Evolutionary conservation across 2,113 vertebrate genomes (phyloP).

Genomic region (Neopipo cinnamomea): DNA sequence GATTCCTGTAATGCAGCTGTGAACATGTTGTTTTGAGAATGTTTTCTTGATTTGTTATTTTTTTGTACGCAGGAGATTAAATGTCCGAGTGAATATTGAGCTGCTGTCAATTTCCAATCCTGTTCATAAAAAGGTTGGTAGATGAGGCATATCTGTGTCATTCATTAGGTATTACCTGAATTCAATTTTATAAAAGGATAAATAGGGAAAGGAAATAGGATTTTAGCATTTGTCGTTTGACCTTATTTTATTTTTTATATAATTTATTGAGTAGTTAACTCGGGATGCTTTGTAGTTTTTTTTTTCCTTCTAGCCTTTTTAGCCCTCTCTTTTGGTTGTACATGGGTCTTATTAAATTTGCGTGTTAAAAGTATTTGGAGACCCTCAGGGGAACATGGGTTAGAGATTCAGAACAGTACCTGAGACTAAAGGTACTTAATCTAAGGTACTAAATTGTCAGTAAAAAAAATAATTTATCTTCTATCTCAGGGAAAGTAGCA

Average conservation of each 20-base stretch:
- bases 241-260: neutral
- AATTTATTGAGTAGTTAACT: neutral
- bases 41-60: neutral
- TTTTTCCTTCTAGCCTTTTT: neutral
- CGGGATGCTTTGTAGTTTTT: neutral
- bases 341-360: neutral
- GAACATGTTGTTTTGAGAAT: neutral
- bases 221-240: neutral
- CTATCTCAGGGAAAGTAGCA: neutral
- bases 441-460: neutral
- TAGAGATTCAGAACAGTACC: neutral
- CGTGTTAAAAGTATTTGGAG: neutral
- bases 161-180: neutral
- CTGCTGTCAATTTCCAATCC: constrained; percentile 83
- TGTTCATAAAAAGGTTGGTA: constrained; percentile 87
- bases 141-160: neutral
- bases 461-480: neutral
- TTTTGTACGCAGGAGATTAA: constrained; percentile 76
- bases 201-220: neutral
- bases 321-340: neutral
- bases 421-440: neutral
- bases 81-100: constrained; percentile 84
- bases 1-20: neutral
- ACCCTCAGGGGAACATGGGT: accelerated
- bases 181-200: neutral